Percentiles rank a stretch among this genome's conserved stretches.
phyloP scores from a whole-genome alignment of 2,888 invertebrate species.

The Strigamia maritima region DNA sequence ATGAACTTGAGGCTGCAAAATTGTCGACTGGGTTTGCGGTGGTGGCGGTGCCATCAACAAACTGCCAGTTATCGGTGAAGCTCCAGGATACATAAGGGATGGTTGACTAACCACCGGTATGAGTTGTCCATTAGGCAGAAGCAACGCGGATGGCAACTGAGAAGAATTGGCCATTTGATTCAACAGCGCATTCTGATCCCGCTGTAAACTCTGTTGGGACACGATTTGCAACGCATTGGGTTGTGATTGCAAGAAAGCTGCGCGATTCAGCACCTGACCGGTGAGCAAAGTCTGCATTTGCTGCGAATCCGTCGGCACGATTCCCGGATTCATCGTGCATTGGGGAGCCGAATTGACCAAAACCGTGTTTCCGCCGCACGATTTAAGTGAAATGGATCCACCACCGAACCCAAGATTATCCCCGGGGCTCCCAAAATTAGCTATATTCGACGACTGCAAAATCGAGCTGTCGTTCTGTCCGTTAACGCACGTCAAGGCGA shows the following conservation, averaged over 20 bases:
- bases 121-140: constrained; percentile 53
- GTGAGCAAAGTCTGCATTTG: neutral
- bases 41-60: constrained; percentile 40
- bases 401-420: neutral
- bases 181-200: neutral
- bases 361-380: neutral
- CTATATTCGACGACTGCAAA: neutral
- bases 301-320: neutral
- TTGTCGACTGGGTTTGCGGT: neutral
- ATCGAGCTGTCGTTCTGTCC: neutral
- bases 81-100: constrained; percentile 45
- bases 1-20: neutral
- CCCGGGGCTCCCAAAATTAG: neutral
- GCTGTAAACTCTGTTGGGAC: neutral
- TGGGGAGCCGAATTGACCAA: neutral
- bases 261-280: neutral
- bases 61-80: constrained; percentile 42
- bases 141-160: constrained; percentile 50
- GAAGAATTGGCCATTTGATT: neutral
- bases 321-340: constrained; percentile 7
- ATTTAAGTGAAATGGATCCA: neutral
- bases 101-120: constrained; percentile 54
- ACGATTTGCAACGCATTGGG: constrained; percentile 3
- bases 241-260: neutral
- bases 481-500: neutral